A percentile compares a stretch with the other conserved stretches of the same genome.
Evolutionary conservation across 2,113 vertebrate species (phyloP).

Genomic region (Etheostoma cragini): DNA sequence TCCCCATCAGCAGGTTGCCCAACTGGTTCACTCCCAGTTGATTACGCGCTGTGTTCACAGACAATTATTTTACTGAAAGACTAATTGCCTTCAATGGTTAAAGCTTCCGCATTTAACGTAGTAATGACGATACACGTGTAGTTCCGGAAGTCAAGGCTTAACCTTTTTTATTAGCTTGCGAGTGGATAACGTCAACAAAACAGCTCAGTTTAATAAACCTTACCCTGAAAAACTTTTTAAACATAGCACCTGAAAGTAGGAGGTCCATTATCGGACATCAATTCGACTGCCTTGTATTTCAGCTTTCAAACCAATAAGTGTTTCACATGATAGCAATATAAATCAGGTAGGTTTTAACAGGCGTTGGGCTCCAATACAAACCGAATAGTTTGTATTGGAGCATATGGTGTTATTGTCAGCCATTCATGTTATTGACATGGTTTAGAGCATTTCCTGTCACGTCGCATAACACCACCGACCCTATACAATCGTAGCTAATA

Average conservation of each 20-base stretch:
- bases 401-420: background rate
- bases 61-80: background rate
- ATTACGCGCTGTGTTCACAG: background rate
- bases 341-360: background rate
- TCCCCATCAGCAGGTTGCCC: background rate
- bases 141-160: constrained; percentile 37
- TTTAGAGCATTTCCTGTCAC: background rate
- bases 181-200: background rate
- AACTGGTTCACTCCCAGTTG: background rate
- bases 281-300: background rate
- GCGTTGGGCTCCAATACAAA: too few species aligned
- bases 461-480: background rate
- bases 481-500: background rate
- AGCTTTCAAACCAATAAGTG: background rate
- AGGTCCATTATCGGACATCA: constrained; percentile 47
- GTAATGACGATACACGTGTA: constrained; percentile 51
- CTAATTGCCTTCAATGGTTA: background rate
- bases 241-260: background rate
- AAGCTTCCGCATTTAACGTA: constrained; percentile 47
- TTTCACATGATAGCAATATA: background rate
- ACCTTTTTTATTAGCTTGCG: background rate
- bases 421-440: background rate
- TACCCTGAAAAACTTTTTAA: background rate
- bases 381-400: background rate
- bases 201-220: accelerated